phyloP scores from a whole-genome alignment of 2,797 vertebrate species.

The Calcarius lapponicus region DNA sequence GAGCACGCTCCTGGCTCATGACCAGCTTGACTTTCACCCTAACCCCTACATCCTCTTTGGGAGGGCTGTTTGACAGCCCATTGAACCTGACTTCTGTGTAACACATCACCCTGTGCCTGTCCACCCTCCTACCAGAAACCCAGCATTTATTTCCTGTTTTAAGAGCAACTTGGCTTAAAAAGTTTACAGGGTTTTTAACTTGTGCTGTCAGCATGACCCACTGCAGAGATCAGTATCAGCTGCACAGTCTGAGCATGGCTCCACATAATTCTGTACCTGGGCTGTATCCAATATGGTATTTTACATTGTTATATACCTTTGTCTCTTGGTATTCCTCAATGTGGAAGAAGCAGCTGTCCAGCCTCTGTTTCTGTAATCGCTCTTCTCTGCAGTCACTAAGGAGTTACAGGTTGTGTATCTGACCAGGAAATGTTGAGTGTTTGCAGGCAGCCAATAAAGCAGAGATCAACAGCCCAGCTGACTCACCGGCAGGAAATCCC shows the following conservation, averaged over 20 bases:
- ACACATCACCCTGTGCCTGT: background rate
- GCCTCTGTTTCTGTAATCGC: background rate
- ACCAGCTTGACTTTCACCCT: background rate
- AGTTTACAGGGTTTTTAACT: background rate
- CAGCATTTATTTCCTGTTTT: background rate
- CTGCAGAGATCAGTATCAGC: background rate
- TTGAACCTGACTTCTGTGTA: background rate
- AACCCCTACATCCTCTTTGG: background rate
- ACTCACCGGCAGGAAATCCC: background rate
- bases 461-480: background rate
- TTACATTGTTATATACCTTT: background rate
- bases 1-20: background rate
- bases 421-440: background rate
- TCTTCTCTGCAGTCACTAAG: background rate
- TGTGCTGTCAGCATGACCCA: background rate
- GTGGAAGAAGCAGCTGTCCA: background rate
- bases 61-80: background rate
- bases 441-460: conserved; percentile 26
- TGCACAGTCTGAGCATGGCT: background rate
- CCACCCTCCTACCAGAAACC: background rate
- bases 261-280: fast-evolving
- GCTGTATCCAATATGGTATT: fast-evolving
- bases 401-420: conserved; percentile 7
- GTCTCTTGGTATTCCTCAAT: background rate
- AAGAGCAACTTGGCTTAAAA: background rate